Base-by-base conservation (phyloP, 64 coral and sea anemone species). In the Orbicella faveolata region DNA sequence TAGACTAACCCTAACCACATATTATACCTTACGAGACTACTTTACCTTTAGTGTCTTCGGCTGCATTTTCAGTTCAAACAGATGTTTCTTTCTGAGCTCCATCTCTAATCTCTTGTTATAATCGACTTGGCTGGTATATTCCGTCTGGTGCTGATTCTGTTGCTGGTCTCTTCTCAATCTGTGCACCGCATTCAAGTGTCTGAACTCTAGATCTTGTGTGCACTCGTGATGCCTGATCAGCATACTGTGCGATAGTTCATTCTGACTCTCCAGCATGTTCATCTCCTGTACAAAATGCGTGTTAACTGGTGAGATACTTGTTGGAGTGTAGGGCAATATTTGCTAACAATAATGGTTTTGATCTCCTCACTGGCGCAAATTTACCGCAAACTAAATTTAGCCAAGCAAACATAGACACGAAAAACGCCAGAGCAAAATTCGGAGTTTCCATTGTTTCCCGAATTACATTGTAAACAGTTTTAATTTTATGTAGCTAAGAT, bases 21-120 rank as follows among this genome's bases (percentile, higher is more conserved):
- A 6, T 6, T 48, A 3, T 0, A 48, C 44, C 4, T 6, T 6
- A 66, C 61, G 72, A 6, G 20, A 77, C 23, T 10, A 48, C 30
- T 39, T 89, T 90, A 99, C 97, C 91, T 99, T 99, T 21, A 99
- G 73, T 4, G 97, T 99, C 81, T 99, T 99, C 3, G 97, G 97
- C 67, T 99, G 97, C 83, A 96, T 94, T 91, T 99, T 99, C 21
- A 96, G 97, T 75, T 99, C 97, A 63, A 93, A 90, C 36, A 93
- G 14, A 73, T 99, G 97, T 75, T 93, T 95, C 25, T 93, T 93
- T 66, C 91, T 83, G 1, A 99, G 88, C 37, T 99, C 97, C 12
- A 95, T 78, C 67, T 99, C 97, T 1, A 94, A 88, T 62, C 92
- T 88, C 63, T 96, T 99, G 75, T 99, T 99, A 76, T 99, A 99